Evolutionary conservation across 2,888 invertebrate species (phyloP).

Genomic region (Cosmorhoe ocellata): DNA sequence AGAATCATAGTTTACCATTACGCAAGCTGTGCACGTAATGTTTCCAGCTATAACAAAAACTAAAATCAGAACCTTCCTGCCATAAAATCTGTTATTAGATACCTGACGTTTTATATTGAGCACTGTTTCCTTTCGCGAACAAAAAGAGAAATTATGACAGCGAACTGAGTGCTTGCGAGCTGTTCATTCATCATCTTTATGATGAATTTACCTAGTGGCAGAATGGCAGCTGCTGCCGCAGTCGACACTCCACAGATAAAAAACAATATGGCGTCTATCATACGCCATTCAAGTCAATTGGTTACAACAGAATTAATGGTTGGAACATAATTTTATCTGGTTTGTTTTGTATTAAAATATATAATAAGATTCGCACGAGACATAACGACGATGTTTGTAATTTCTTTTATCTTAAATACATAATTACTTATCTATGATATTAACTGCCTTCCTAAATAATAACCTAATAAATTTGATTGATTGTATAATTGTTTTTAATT

Average conservation of each 20-base stretch:
- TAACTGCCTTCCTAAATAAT: too few relatives aligned
- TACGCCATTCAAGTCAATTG: conserved; percentile 72
- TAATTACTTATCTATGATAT: too few relatives aligned
- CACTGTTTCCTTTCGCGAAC: conserved; percentile 31
- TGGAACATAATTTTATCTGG: conserved; percentile 51
- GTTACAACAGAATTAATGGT: conserved; percentile 68
- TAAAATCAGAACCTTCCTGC: background rate
- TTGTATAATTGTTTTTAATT: too few relatives aligned
- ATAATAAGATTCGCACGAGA: too few relatives aligned
- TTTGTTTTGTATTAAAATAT: conserved; percentile 32
- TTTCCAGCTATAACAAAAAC: conserved; percentile 2
- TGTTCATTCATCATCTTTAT: conserved; percentile 56
- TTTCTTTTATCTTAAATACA: too few relatives aligned
- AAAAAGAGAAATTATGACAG: conserved; percentile 38
- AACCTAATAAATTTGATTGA: too few relatives aligned
- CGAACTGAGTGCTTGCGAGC: conserved; percentile 35
- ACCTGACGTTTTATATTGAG: conserved; percentile 26
- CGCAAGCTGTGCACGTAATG: conserved; percentile 2
- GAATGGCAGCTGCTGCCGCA: conserved; percentile 57
- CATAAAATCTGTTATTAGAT: conserved; percentile 13
- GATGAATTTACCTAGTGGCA: conserved; percentile 63
- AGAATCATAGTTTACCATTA: too few relatives aligned
- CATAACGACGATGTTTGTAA: too few relatives aligned
- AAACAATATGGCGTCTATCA: conserved; percentile 45
- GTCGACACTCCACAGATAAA: conserved; percentile 48